Evolutionary conservation across 1,140 invertebrate species (phyloP).

Genomic region (Scaptomyza montana): DNA sequence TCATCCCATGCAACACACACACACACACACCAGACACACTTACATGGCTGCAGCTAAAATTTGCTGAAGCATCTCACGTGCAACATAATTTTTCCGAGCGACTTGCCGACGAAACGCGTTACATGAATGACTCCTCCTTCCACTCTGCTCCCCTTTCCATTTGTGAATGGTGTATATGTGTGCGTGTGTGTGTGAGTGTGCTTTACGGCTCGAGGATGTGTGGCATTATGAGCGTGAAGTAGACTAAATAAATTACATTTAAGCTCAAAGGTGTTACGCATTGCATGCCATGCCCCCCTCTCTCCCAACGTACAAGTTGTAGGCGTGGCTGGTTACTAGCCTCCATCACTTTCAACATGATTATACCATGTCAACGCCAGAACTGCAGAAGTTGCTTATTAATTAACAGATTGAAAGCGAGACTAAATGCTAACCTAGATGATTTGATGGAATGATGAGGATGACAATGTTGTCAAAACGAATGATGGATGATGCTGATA

Average conservation of each 20-base stretch:
- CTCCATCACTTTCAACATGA: conserved; percentile 27
- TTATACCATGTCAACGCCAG: conserved; percentile 41
- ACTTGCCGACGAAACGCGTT: conserved; percentile 71
- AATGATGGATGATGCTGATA: neutral
- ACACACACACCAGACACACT: conserved; percentile 8
- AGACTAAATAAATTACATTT: conserved; percentile 82
- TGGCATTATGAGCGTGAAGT: conserved; percentile 77
- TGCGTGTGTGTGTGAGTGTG: conserved; percentile 4
- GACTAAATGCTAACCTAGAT: conserved; percentile 2
- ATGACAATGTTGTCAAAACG: neutral
- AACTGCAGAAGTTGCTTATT: conserved; percentile 40
- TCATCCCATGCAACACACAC: conserved; percentile 7
- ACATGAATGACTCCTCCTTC: conserved; percentile 61
- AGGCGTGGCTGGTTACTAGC: conserved; percentile 22
- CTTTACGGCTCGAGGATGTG: conserved; percentile 46
- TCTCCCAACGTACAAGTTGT: neutral
- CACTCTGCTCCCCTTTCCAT: neutral
- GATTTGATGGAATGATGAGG: neutral
- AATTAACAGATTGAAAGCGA: conserved; percentile 39
- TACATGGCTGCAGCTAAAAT: conserved; percentile 60
- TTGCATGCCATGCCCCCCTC: conserved; percentile 22
- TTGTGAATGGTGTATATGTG: neutral
- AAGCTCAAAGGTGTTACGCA: conserved; percentile 72
- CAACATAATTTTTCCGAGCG: conserved; percentile 83
- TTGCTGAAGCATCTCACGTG: conserved; percentile 82